Percentiles rank a stretch among this genome's conserved stretches.
Conservation (phyloP, 2,113 vertebrate genomes). For the Phoenicopterus ruber region DNA sequence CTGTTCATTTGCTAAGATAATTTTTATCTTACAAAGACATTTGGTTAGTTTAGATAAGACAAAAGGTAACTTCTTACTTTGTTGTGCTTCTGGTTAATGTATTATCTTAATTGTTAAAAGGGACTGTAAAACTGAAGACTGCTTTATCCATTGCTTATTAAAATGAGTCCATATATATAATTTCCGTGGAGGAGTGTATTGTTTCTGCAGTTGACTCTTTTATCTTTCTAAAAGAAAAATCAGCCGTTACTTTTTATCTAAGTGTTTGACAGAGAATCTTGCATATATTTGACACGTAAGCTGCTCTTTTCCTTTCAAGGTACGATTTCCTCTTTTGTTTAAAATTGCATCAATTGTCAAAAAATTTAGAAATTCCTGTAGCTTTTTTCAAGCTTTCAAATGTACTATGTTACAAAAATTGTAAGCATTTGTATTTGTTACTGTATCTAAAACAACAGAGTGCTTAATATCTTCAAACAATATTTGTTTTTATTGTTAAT, state of each 20-base stretch:
- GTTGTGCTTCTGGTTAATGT: neutral
- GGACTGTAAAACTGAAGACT: neutral
- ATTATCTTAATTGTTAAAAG: neutral
- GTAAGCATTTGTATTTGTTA: neutral
- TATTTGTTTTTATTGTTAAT: neutral
- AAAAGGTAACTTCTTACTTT: neutral
- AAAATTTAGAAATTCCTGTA: neutral
- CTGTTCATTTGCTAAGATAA: neutral
- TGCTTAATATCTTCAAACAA: neutral
- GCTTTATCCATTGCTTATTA: neutral
- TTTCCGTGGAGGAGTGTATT: neutral
- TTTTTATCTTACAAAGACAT: neutral
- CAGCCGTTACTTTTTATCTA: neutral
- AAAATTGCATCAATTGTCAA: neutral
- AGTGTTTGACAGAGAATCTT: neutral
- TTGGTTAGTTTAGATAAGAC: neutral
- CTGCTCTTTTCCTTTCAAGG: neutral
- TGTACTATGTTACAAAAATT: neutral
- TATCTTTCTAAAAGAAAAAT: neutral
- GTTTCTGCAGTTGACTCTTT: neutral
- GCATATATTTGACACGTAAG: neutral
- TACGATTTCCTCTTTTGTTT: neutral
- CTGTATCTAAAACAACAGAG: neutral
- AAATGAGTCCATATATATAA: neutral
- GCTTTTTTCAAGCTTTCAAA: neutral